Evolutionary conservation across 2,888 invertebrate species (phyloP).

Genomic region (Scaptomyza tumidula): DNA sequence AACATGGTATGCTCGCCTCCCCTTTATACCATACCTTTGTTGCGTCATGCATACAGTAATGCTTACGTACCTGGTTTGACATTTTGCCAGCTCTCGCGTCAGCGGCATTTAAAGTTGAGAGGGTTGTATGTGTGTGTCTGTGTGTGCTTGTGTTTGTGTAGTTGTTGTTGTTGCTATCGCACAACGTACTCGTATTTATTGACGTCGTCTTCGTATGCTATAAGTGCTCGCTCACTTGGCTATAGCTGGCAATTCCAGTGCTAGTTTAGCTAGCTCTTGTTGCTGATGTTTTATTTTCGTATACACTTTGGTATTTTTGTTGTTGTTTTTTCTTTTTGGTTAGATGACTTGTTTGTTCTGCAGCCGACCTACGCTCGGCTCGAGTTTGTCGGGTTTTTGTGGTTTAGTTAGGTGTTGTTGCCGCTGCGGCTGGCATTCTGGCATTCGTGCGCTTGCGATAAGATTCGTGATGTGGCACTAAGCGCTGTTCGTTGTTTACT

Average conservation of each 20-base stretch:
- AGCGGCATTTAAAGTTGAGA: conserved; percentile 50
- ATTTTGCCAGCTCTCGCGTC: conserved; percentile 59
- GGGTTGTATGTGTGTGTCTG: conserved; percentile 56
- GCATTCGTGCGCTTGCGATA: conserved; percentile 73
- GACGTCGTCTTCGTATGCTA: conserved; percentile 68
- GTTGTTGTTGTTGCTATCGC: conserved; percentile 41
- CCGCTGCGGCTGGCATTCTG: conserved; percentile 46
- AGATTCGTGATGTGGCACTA: conserved; percentile 80
- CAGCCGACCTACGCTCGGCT: conserved; percentile 69
- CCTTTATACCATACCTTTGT: conserved; percentile 10
- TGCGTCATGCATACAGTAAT: conserved; percentile 45
- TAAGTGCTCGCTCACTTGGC: conserved; percentile 66
- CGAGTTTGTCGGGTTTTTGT: conserved; percentile 51
- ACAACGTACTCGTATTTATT: conserved; percentile 58
- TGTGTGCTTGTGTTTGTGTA: not conserved
- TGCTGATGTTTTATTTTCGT: conserved; percentile 23
- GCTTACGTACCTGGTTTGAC: conserved; percentile 63
- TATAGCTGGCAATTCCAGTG: conserved; percentile 50
- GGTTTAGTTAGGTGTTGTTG: conserved; percentile 31
- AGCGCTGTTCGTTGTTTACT: conserved; percentile 80
- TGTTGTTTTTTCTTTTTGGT: conserved; percentile 42
- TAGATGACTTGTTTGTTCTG: conserved; percentile 78
- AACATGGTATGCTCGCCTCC: not conserved
- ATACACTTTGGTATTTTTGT: conserved; percentile 11
- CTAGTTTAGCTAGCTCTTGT: conserved; percentile 43